phyloP scores from a whole-genome alignment of 2,113 vertebrate genomes.

The Struthidea cinerea region DNA sequence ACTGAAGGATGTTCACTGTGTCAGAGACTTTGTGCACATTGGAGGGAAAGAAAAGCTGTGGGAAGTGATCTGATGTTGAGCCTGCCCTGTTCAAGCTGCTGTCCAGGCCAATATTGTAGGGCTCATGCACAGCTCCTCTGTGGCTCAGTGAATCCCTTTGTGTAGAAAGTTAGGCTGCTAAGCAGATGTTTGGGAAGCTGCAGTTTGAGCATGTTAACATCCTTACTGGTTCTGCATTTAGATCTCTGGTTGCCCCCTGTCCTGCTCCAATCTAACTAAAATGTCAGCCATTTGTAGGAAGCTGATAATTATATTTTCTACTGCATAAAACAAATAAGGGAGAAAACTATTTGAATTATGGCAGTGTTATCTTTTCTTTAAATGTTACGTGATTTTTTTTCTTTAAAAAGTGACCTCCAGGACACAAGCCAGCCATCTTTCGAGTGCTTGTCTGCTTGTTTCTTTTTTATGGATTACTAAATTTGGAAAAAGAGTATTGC shows the following conservation, averaged over 20 bases:
- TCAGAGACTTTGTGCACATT: background rate
- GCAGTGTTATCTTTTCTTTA: background rate
- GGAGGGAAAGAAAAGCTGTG: background rate
- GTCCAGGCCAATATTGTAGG: background rate
- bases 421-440: background rate
- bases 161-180: background rate
- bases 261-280: background rate
- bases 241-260: background rate
- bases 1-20: background rate
- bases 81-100: background rate
- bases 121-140: background rate
- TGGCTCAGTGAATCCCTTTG: background rate
- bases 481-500: background rate
- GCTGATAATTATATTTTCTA: background rate
- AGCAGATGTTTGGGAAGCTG: background rate
- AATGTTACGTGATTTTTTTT: background rate
- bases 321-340: background rate
- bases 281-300: background rate
- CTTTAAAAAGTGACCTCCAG: background rate
- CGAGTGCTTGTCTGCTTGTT: background rate
- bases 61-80: background rate
- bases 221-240: background rate
- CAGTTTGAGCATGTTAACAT: background rate
- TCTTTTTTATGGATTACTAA: background rate
- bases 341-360: background rate